A percentile compares a stretch with the other conserved stretches of the same genome.
phyloP scores from a whole-genome alignment of 2,888 invertebrate genomes.

The Trimorus sp. region DNA sequence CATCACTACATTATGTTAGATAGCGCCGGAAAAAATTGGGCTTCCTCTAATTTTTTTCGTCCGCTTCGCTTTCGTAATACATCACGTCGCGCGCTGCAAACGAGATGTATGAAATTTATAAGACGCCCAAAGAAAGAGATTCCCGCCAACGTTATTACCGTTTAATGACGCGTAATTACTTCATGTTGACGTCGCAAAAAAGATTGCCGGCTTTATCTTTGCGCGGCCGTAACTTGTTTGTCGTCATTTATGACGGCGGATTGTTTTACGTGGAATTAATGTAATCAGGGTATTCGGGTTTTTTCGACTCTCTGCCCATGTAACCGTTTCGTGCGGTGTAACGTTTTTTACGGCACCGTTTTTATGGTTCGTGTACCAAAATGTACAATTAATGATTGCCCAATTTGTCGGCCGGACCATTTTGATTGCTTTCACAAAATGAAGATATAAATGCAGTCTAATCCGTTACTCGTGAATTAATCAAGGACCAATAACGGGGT shows the following conservation, averaged over 20 bases:
- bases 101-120: slow-evolving; percentile 31
- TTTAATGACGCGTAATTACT: slow-evolving; percentile 43
- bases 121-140: slow-evolving; percentile 39
- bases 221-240: slow-evolving; percentile 15
- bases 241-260: slow-evolving; percentile 4
- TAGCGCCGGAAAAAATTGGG: slow-evolving; percentile 41
- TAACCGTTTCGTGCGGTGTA: too few species aligned
- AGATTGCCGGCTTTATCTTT: slow-evolving; percentile 25
- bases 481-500: neutral
- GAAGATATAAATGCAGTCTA: too few species aligned
- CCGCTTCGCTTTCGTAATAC: slow-evolving; percentile 47
- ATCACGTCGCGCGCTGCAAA: slow-evolving; percentile 2
- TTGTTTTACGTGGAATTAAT: slow-evolving; percentile 5
- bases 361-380: too few species aligned
- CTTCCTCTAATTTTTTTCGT: slow-evolving; percentile 22
- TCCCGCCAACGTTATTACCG: slow-evolving; percentile 18
- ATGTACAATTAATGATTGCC: too few species aligned
- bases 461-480: too few species aligned
- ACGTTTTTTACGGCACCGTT: too few species aligned
- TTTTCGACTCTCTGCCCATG: too few species aligned
- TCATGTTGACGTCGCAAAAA: slow-evolving; percentile 41
- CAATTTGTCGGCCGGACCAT: too few species aligned
- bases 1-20: slow-evolving; percentile 46
- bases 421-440: too few species aligned
- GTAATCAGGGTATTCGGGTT: neutral